Evolutionary conservation across 2,797 vertebrate species (phyloP).

Genomic region (Capromys pilorides): DNA sequence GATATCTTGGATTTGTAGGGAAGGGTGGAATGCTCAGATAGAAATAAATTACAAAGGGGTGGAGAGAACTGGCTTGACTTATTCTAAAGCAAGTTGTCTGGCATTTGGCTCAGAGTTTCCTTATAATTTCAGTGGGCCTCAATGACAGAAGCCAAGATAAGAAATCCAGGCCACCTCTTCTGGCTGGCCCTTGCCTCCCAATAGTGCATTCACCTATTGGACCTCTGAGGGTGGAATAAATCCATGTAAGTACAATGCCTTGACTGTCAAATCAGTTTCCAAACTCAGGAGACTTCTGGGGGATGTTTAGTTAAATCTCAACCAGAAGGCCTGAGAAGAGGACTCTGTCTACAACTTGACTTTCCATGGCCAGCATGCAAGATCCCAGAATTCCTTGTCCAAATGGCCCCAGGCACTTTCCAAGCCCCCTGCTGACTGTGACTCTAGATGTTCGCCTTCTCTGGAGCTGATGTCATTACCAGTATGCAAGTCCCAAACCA

Average conservation of each 20-base stretch:
- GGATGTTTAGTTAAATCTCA: not conserved
- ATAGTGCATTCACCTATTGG: not conserved
- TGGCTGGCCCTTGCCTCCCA: not conserved
- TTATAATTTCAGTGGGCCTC: not conserved
- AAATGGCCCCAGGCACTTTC: not conserved
- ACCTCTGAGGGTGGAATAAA: not conserved
- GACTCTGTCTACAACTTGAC: not conserved
- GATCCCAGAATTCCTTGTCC: not conserved
- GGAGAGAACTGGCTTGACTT: not conserved
- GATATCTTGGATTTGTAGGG: not conserved
- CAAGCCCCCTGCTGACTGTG: not conserved
- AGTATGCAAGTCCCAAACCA: fast-evolving
- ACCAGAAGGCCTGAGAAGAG: not conserved
- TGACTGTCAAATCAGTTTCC: not conserved
- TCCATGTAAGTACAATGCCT: not conserved
- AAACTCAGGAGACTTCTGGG: not conserved
- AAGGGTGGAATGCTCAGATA: no score
- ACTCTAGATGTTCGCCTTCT: not conserved
- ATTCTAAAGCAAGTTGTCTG: not conserved
- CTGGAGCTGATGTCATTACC: fast-evolving
- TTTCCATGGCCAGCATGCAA: not conserved
- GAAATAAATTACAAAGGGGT: not conserved
- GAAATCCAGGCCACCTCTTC: not conserved
- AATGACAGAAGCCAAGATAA: not conserved
- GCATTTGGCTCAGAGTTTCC: not conserved